Evolutionary conservation across 2,888 invertebrate species (phyloP), one percentile per base, ranked within the genome.

Genomic region (Drosophila anomelani): DNA sequence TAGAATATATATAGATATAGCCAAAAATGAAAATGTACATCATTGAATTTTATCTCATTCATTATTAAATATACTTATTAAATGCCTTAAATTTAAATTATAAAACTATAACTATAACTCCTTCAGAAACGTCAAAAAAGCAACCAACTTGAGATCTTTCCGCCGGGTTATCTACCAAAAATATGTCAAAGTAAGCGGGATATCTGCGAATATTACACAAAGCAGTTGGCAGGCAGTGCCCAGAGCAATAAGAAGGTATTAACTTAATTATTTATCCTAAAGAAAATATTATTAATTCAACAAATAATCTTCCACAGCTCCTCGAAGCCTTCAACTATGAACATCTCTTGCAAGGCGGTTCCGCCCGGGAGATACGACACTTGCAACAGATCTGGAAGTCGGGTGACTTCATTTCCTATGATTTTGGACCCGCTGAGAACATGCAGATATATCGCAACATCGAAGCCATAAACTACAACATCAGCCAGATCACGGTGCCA

Each of bases 401-500:
- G 5, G 91, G 92, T 0, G 91, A 91, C 61, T 91, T 91, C 53
- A 90, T 89, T 8, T 79, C 89, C 36, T 91, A 77, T 17, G 92
- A 91, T 47, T 90, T 80, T 67, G 91, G 89, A 4, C 75, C 86
- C 5, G 74, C 83, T 0, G 85, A 87, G 9, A 91, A 91, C 67
- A 38, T 79, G 26, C 56, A 79, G 6, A 13, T 77, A 7, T 92
- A 91, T 64, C 82, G 85, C 0, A 55, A 74, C 0, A 77, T 88
- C 4, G 90, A 90, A 38, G 88, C 91, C 0, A 49, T 77, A 0
- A 76, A 47, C 9, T 91, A 91, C 54, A 81, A 91, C 61, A 51
- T 92, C 0, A 80, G 81, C 12, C 74, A 74, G 8, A 68, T 91
- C 2, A 79, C 38, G 0, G 81, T 90, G 12, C 91, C 91, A 0